These are phyloP conservation scores for Diploscapter pachys DNA, from an alignment of 1,140 invertebrate species.

Conservation along the genomic window DNA sequence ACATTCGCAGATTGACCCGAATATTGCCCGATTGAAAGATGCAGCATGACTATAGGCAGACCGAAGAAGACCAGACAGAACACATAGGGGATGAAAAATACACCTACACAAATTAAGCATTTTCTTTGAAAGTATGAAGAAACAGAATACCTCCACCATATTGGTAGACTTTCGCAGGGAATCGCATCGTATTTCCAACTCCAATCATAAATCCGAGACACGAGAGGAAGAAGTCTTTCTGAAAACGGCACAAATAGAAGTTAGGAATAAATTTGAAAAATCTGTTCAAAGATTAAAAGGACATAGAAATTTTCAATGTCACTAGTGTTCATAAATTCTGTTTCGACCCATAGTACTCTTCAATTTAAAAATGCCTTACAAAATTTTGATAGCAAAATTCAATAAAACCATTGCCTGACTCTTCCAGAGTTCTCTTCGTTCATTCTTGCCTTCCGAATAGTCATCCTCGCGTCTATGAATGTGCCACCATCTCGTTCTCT, in stretches of 20 bases:
- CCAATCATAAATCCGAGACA: conserved; percentile 59
- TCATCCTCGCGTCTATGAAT: conserved; percentile 8
- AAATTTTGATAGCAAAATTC: background rate
- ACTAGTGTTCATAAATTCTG: no score
- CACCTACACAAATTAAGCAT: conserved; percentile 29
- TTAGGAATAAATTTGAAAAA: no score
- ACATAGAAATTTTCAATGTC: no score
- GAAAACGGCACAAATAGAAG: background rate
- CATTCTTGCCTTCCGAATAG: conserved; percentile 6
- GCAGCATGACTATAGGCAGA: conserved; percentile 55
- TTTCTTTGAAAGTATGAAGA: conserved; percentile 4
- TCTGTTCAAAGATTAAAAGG: no score
- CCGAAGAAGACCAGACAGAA: conserved; percentile 54
- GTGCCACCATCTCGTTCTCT: conserved; percentile 9
- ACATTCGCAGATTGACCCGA: conserved; percentile 50
- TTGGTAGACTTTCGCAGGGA: conserved; percentile 55
- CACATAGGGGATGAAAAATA: conserved; percentile 56
- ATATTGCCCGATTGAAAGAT: conserved; percentile 54
- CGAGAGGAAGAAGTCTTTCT: conserved; percentile 57
- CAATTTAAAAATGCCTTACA: no score
- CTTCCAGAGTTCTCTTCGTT: conserved; percentile 8
- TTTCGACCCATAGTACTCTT: no score
- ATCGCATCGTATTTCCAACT: conserved; percentile 56
- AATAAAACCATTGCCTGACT: conserved; percentile 9
- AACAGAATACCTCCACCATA: conserved; percentile 34